phyloP scores from a whole-genome alignment of 92 coral and sea anemone genomes.

The Siderastrea radians region DNA sequence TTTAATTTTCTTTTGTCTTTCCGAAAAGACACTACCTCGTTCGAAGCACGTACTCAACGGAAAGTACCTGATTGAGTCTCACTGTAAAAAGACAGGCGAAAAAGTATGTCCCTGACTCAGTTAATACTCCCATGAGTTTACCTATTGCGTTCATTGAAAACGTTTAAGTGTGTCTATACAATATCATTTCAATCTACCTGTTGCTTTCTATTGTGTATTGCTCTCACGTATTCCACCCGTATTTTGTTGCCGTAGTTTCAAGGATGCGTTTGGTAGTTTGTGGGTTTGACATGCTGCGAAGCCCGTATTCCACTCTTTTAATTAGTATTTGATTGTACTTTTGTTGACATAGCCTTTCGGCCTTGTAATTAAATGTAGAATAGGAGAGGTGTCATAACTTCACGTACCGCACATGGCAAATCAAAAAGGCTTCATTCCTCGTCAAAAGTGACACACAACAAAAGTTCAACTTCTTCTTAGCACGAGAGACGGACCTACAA shows the following conservation, averaged over 20 bases:
- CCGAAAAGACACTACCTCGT: not conserved
- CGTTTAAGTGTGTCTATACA: not conserved
- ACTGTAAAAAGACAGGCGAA: not conserved
- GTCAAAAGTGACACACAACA: no score
- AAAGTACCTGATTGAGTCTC: not conserved
- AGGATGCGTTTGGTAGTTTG: no score
- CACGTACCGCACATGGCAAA: slow-evolving; percentile 25
- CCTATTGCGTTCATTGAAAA: no score
- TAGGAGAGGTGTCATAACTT: slow-evolving; percentile 28
- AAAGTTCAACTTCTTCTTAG: not conserved
- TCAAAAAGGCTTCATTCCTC: not conserved
- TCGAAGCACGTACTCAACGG: not conserved
- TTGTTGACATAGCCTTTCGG: slow-evolving; percentile 42
- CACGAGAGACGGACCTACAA: slow-evolving; percentile 40
- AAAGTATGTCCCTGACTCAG: no score
- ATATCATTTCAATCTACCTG: not conserved
- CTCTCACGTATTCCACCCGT: not conserved
- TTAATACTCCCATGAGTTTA: not conserved
- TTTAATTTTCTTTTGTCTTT: not conserved
- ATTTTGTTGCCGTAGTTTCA: not conserved
- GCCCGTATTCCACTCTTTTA: not conserved
- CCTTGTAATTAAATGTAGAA: slow-evolving; percentile 13
- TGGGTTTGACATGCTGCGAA: not conserved
- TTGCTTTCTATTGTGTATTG: not conserved
- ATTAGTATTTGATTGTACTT: slow-evolving; percentile 24